A percentile compares a stretch with the other conserved stretches of the same genome.
These are phyloP conservation scores for Pluvialis apricaria DNA, from an alignment of 2,113 vertebrate genomes.

Conservation along the genomic window DNA sequence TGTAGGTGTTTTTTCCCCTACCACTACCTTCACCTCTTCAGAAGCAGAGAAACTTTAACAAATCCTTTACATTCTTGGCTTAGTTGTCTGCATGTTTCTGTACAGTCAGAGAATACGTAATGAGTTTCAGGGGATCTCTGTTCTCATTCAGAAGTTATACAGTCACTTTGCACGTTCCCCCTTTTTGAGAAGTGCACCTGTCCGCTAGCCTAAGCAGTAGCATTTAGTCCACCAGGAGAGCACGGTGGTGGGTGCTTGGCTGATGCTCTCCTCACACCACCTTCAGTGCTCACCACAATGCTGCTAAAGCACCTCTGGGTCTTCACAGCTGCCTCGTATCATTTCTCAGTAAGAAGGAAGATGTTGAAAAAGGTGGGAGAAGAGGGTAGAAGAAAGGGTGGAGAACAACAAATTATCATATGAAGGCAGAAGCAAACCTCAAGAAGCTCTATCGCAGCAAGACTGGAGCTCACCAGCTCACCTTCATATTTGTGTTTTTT, in stretches of 20 bases:
- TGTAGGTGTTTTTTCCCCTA: not conserved
- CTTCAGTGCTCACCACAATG: not conserved
- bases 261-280: not conserved
- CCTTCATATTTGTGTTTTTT: not conserved
- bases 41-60: not conserved
- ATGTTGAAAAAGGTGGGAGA: not conserved
- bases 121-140: not conserved
- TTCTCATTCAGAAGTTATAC: not conserved
- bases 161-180: not conserved
- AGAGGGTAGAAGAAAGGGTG: not conserved
- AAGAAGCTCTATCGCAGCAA: not conserved
- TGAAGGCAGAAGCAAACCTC: not conserved
- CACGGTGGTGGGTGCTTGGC: not conserved
- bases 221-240: not conserved
- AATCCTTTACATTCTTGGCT: not conserved
- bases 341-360: not conserved
- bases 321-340: not conserved
- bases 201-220: not conserved
- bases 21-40: not conserved
- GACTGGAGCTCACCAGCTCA: not conserved
- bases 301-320: not conserved
- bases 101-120: not conserved
- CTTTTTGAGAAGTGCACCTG: not conserved
- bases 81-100: not conserved
- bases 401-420: not conserved